phyloP scores from a whole-genome alignment of 2,113 vertebrate species.

The Leptosomus discolor region DNA sequence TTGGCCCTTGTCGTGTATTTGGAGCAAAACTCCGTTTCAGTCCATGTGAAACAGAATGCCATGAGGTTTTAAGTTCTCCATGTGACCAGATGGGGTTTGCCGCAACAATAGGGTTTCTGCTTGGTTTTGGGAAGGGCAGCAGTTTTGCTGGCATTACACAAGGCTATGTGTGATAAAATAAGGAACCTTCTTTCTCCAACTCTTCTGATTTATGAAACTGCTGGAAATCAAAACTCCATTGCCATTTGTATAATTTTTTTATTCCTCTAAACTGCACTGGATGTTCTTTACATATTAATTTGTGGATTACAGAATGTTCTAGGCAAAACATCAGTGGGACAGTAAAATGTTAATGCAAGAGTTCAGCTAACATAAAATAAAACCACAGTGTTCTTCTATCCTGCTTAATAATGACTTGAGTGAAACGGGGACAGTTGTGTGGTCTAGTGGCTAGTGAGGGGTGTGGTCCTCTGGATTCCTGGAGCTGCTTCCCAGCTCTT shows the following conservation, averaged over 20 bases:
- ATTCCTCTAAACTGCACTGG: conserved; percentile 44
- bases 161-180: conserved; percentile 53
- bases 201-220: conserved; percentile 48
- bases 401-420: conserved; percentile 54
- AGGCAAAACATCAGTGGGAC: conserved; percentile 65
- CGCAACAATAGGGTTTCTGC: conserved; percentile 54
- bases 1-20: neutral
- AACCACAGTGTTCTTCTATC: conserved; percentile 58
- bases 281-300: conserved; percentile 69
- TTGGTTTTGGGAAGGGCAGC: conserved; percentile 52
- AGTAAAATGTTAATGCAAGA: conserved; percentile 63
- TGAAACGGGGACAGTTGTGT: conserved; percentile 62
- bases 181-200: conserved; percentile 47
- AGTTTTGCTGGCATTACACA: conserved; percentile 33
- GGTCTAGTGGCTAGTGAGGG: conserved; percentile 61
- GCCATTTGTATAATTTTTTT: conserved; percentile 43
- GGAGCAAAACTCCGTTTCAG: neutral
- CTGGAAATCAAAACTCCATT: conserved; percentile 46
- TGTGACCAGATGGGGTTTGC: conserved; percentile 49
- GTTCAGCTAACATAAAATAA: conserved; percentile 55
- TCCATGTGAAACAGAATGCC: neutral
- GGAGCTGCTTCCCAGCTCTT: conserved; percentile 45
- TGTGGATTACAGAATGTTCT: conserved; percentile 72
- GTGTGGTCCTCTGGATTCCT: conserved; percentile 54
- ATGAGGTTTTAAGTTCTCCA: conserved; percentile 24